A percentile compares a stretch with the other conserved stretches of the same genome.
Evolutionary conservation across 2,113 vertebrate genomes (phyloP).

Genomic region (Mus spicilegus): DNA sequence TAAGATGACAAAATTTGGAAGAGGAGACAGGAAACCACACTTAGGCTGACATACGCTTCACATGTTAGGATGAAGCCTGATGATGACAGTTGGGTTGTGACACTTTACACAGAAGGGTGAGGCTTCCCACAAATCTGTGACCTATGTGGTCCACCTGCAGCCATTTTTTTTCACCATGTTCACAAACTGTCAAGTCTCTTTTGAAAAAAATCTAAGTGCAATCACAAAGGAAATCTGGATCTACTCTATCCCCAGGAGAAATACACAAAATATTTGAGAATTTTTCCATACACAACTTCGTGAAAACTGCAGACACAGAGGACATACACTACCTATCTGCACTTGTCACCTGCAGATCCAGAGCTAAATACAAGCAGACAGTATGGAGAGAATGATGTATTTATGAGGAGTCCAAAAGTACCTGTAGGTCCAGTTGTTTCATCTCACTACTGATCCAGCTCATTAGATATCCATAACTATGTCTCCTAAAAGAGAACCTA

Average conservation of each 20-base stretch:
- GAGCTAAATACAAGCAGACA: fast-evolving
- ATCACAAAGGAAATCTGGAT: neutral
- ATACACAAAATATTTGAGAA: neutral
- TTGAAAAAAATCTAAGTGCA: neutral
- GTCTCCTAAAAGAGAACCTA: neutral
- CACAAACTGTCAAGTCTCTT: neutral
- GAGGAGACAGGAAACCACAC: neutral
- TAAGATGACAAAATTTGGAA: neutral
- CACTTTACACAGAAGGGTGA: neutral
- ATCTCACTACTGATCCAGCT: neutral
- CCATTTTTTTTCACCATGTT: neutral
- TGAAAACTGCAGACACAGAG: neutral
- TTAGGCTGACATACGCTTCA: neutral
- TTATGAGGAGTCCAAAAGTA: neutral
- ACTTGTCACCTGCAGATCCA: neutral
- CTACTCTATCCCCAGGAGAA: neutral
- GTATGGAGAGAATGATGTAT: neutral
- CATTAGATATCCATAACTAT: neutral
- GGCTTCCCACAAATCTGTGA: neutral
- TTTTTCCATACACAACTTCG: neutral
- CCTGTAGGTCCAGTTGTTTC: fast-evolving
- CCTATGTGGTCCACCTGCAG: neutral
- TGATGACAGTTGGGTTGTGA: neutral
- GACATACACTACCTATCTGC: fast-evolving
- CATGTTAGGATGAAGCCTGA: neutral